Conservation (phyloP, 2,888 invertebrate genomes). For the Pteria penguin region DNA sequence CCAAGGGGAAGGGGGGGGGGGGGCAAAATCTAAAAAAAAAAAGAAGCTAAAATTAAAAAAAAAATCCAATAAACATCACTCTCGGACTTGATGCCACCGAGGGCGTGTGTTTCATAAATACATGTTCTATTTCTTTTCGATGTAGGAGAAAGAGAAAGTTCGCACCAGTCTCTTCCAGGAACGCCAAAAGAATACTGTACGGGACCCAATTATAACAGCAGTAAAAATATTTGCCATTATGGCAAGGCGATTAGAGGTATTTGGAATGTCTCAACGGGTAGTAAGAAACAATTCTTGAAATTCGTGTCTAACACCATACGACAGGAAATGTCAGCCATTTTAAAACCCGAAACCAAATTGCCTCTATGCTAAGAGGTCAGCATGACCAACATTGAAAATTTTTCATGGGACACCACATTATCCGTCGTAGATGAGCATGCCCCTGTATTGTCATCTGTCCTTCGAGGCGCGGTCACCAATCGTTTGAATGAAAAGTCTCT, state of each 20-base stretch:
- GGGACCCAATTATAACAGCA: neutral
- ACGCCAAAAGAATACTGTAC: neutral
- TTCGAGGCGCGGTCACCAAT: slow-evolving; percentile 25
- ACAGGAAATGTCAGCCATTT: slow-evolving; percentile 18
- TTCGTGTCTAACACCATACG: slow-evolving; percentile 15
- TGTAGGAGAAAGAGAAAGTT: neutral
- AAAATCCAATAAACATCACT: too few species aligned
- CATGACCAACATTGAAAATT: slow-evolving; percentile 15
- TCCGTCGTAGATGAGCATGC: slow-evolving; percentile 2
- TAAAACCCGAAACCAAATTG: slow-evolving; percentile 16
- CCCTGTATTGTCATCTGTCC: slow-evolving; percentile 21
- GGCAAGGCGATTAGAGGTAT: neutral
- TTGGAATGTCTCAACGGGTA: slow-evolving; percentile 9
- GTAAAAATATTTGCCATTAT: neutral
- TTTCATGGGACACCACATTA: slow-evolving; percentile 37
- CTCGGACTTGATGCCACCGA: too few species aligned
- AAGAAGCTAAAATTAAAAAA: too few species aligned
- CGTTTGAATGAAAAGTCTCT: slow-evolving; percentile 9
- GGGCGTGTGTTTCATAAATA: too few species aligned
- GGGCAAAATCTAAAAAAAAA: too few species aligned
- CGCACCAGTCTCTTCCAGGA: neutral
- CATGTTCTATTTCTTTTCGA: neutral
- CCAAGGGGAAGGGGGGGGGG: too few species aligned
- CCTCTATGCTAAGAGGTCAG: slow-evolving; percentile 26
- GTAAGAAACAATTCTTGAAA: slow-evolving; percentile 14